phyloP scores from a whole-genome alignment of 2,797 vertebrate species.

The Silurus lanzhouensis region DNA sequence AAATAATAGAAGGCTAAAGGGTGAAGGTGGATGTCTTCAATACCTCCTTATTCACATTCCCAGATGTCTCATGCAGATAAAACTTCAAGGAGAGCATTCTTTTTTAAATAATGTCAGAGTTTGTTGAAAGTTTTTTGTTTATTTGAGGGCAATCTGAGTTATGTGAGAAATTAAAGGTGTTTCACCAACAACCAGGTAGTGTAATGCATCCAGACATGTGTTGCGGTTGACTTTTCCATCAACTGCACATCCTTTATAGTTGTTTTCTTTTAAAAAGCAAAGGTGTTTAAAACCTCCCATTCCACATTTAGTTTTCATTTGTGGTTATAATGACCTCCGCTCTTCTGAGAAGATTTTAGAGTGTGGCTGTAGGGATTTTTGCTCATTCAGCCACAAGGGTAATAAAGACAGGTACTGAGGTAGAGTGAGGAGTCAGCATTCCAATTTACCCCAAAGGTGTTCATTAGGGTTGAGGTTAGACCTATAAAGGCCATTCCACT shows the following conservation, averaged over 20 bases:
- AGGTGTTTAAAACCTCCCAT: no score
- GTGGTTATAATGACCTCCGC: no score
- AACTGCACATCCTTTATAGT: neutral
- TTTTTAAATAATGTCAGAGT: neutral
- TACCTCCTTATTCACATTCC: neutral
- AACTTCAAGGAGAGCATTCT: neutral
- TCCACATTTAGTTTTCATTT: no score
- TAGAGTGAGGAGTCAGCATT: no score
- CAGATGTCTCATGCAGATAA: neutral
- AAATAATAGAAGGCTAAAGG: neutral
- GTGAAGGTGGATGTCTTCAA: neutral
- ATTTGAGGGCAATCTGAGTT: neutral
- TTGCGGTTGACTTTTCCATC: neutral
- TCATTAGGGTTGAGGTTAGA: no score
- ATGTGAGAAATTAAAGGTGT: neutral
- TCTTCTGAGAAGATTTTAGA: no score
- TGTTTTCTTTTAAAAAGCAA: neutral
- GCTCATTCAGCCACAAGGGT: no score
- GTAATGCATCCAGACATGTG: neutral
- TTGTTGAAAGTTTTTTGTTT: neutral
- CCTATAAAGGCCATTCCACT: no score
- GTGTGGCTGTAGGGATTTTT: no score
- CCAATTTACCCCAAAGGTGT: no score
- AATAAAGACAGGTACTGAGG: no score
- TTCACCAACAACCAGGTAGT: neutral